phyloP scores from a whole-genome alignment of 2,797 vertebrate species.

The Chiroxiphia lanceolata region DNA sequence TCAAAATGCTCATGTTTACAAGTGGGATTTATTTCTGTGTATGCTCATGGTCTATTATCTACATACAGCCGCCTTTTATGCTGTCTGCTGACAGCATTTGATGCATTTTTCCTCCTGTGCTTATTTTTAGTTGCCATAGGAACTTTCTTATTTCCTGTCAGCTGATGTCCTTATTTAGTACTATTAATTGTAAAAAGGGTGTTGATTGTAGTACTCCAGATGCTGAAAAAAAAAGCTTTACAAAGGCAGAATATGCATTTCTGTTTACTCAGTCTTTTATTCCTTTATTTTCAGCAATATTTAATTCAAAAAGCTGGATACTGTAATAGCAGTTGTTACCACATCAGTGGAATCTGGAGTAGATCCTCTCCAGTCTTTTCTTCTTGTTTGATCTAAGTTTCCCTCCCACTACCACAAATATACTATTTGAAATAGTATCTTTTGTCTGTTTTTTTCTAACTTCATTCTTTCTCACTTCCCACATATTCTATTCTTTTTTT shows the following conservation, averaged over 20 bases:
- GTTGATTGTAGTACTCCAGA: conserved; percentile 33
- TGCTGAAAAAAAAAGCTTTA: not conserved
- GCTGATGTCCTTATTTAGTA: conserved; percentile 43
- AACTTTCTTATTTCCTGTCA: conserved; percentile 69
- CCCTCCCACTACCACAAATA: conserved; percentile 14
- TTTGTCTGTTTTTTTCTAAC: not conserved
- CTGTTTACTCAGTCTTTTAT: conserved; percentile 20
- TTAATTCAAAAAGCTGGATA: conserved; percentile 9
- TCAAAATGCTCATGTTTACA: not conserved
- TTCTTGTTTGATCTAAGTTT: conserved; percentile 23
- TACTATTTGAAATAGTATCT: not conserved
- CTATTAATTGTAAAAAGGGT: conserved; percentile 53
- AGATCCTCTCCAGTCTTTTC: not conserved
- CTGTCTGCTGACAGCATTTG: conserved; percentile 23
- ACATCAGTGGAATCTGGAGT: not conserved
- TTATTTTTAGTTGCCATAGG: conserved; percentile 72
- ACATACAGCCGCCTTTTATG: not conserved
- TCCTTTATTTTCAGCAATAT: conserved; percentile 31
- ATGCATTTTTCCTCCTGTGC: conserved; percentile 43
- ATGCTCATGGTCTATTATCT: not conserved
- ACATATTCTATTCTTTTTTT: not conserved
- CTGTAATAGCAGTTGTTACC: not conserved
- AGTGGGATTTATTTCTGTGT: not conserved
- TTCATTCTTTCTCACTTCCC: not conserved
- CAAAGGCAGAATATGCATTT: conserved; percentile 8